Evolutionary conservation across 2,797 vertebrate species (phyloP).

Genomic region (Hemitrygon akajei): DNA sequence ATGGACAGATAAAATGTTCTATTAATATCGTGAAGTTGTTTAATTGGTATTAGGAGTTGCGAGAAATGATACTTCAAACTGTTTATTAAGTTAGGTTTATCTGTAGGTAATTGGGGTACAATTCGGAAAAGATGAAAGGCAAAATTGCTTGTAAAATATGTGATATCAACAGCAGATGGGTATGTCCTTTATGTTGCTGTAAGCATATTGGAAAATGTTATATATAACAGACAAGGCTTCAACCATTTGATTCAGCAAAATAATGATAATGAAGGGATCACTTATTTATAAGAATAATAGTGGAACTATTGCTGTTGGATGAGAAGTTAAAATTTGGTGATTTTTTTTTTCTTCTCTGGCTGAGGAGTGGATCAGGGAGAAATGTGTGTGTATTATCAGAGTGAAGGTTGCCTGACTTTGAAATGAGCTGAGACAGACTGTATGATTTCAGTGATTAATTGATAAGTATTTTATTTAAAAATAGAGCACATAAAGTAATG

Average conservation of each 20-base stretch:
- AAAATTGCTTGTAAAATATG: neutral
- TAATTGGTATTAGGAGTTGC: too few relatives aligned
- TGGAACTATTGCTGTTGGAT: neutral
- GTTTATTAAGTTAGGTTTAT: neutral
- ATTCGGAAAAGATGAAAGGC: neutral
- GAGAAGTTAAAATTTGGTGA: neutral
- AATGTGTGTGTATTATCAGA: neutral
- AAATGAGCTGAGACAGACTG: neutral
- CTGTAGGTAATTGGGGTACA: neutral
- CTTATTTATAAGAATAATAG: neutral
- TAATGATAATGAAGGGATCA: neutral
- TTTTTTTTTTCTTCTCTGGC: neutral
- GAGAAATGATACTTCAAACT: too few relatives aligned
- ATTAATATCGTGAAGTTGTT: too few relatives aligned
- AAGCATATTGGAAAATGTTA: neutral
- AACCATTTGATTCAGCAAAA: neutral
- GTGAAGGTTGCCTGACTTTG: neutral
- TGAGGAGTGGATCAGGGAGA: neutral
- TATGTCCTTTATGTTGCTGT: neutral
- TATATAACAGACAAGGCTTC: neutral
- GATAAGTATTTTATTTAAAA: neutral
- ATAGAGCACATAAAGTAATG: neutral
- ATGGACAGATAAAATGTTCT: too few relatives aligned
- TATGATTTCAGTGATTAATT: neutral
- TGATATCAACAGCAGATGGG: neutral